Evolutionary conservation across 2,797 vertebrate species (phyloP), one percentile per base, ranked within the genome.

Genomic region (Anas flavirostris): DNA sequence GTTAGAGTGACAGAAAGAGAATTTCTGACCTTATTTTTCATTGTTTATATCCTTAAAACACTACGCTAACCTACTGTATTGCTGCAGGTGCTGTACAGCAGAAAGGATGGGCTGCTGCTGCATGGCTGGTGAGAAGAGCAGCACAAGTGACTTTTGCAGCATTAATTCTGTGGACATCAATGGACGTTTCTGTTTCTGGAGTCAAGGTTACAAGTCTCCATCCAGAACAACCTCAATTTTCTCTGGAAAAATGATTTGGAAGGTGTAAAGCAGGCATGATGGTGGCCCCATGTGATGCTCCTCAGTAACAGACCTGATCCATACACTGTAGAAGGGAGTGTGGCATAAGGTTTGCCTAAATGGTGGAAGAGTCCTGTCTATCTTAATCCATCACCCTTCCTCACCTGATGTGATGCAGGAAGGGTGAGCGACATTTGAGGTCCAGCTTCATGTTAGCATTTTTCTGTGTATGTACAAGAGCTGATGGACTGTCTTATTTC

Each of bases 61-160:
- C 12, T 31, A 16, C 8, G 28, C 1, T 18, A 68, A 50, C 3
- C 28, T 28, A 9, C 6, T 50, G 56, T 56, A 37, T 14, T 86
- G 46, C 55, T 72, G 41, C 15, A 53, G 76, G 66, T 4, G 1
- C 1, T n/a, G 73, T 33, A 69, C n/a, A 84, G 67, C 35, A 60
- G 33, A 60, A 78, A 31, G 70, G 3, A 16, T 52, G 55, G 14
- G 53, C 35, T 0, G 1, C 7, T 60, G 62, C n/a, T 7, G 0
- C 0, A 7, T 0, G 0, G 39, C 6, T 35, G 52, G 13, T 53
- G 52, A 67, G 22, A n/a, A 70, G 33, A 56, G 46, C 0, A 14
- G 31, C 63, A 55, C 8, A 41, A 44, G 9, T 17, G 7, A 9
- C 39, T 52, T 60, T 59, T 55, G 69, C 21, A 55, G 37, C 52